These are phyloP conservation scores for Anaspis maculata DNA, from an alignment of 2,888 invertebrate genomes.

Conservation along the genomic window DNA sequence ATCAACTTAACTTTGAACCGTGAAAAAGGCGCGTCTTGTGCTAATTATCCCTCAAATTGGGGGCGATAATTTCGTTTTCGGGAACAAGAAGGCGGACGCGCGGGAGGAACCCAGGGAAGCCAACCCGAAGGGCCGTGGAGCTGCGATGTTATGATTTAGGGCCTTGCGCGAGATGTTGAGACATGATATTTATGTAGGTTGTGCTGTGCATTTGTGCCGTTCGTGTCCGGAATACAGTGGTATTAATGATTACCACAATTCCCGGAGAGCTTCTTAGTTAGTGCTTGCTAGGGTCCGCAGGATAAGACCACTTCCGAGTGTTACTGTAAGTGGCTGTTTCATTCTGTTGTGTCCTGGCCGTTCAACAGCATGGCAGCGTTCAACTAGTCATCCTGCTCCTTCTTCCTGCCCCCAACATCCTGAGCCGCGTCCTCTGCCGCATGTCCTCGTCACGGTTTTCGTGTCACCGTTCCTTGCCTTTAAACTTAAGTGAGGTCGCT, in stretches of 20 bases:
- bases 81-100: too few relatives aligned
- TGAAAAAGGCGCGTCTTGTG: too few relatives aligned
- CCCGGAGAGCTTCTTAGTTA: slow-evolving; percentile 16
- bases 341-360: slow-evolving; percentile 6
- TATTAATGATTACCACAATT: slow-evolving; percentile 11
- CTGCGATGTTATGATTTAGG: too few relatives aligned
- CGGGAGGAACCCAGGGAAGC: too few relatives aligned
- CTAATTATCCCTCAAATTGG: too few relatives aligned
- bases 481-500: slow-evolving; percentile 8
- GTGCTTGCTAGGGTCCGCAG: slow-evolving; percentile 8
- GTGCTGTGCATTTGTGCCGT: slow-evolving; percentile 4
- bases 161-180: too few relatives aligned
- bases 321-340: slow-evolving; percentile 12
- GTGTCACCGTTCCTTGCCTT: slow-evolving; percentile 11
- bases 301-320: slow-evolving; percentile 17
- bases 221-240: slow-evolving; percentile 9
- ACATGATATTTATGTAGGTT: too few relatives aligned
- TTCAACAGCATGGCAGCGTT: slow-evolving; percentile 2
- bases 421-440: background rate
- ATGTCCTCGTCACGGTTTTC: slow-evolving; percentile 3
- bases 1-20: too few relatives aligned
- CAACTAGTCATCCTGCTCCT: slow-evolving; percentile 1
- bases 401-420: slow-evolving; percentile 1
- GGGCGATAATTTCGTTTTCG: too few relatives aligned
- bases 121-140: too few relatives aligned